Evolutionary conservation across 2,113 vertebrate genomes (phyloP).

Genomic region (Cyanoramphus novaezelandiae): DNA sequence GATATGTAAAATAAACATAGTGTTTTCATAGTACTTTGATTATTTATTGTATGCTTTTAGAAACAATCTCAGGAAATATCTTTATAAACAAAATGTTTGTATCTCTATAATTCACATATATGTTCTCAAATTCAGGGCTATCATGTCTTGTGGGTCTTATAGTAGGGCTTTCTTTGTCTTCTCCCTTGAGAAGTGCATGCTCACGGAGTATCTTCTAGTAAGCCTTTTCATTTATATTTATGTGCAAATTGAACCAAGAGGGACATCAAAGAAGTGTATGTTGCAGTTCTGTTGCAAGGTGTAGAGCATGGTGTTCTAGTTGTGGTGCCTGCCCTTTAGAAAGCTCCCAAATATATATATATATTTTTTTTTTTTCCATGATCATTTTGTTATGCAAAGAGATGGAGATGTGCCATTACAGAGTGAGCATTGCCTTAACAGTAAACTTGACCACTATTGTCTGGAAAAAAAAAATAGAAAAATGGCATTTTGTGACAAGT

Average conservation of each 20-base stretch:
- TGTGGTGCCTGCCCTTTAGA: neutral
- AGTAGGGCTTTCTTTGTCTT: neutral
- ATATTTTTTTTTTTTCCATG: neutral
- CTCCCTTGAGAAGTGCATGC: neutral
- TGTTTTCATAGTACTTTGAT: neutral
- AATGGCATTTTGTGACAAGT: neutral
- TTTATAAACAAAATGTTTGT: neutral
- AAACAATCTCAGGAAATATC: neutral
- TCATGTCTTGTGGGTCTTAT: neutral
- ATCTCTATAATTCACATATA: neutral
- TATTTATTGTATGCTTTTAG: neutral
- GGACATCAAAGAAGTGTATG: neutral
- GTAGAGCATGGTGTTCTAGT: neutral
- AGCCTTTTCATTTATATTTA: neutral
- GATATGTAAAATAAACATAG: neutral
- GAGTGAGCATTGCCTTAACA: neutral
- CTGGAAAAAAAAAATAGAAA: neutral
- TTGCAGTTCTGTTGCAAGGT: neutral
- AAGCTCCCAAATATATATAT: neutral
- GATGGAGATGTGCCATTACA: neutral
- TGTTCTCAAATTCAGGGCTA: neutral
- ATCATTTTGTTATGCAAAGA: neutral
- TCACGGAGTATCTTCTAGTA: neutral
- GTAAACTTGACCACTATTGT: neutral
- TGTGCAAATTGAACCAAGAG: neutral